Percentiles rank a stretch among this genome's conserved stretches.
Evolutionary conservation across 2,113 vertebrate species (phyloP).

Genomic region (Poicephalus meyeri): DNA sequence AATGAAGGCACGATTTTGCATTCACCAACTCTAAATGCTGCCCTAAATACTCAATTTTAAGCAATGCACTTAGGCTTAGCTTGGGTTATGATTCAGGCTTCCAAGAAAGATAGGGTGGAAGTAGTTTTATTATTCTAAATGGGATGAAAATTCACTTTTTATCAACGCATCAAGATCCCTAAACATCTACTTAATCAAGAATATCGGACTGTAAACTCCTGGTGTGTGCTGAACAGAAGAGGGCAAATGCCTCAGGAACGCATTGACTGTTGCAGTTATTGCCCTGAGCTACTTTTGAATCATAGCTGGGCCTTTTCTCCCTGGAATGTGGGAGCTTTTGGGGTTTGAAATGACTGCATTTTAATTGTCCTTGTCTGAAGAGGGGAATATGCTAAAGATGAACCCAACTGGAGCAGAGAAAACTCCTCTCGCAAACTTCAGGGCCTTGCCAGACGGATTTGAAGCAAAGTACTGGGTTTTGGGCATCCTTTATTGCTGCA

Average conservation of each 20-base stretch:
- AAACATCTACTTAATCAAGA: not conserved
- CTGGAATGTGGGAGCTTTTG: not conserved
- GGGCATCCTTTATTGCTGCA: not conserved
- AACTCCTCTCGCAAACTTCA: not conserved
- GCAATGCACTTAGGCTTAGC: not conserved
- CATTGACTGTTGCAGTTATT: not conserved
- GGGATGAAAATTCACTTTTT: constrained; percentile 28
- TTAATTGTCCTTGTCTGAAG: not conserved
- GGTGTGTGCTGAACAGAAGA: not conserved
- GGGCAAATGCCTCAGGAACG: not conserved
- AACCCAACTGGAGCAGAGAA: not conserved
- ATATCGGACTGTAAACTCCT: not conserved
- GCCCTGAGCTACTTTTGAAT: not conserved
- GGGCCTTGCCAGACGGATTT: not conserved
- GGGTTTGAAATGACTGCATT: not conserved
- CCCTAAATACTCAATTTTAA: not conserved
- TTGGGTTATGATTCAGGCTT: constrained; percentile 8
- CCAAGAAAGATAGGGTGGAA: not conserved
- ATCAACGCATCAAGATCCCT: not conserved
- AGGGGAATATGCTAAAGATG: not conserved
- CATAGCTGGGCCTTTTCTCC: not conserved
- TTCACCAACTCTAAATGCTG: not conserved
- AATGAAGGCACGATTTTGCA: not conserved
- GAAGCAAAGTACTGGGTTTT: not conserved
- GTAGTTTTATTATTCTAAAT: constrained; percentile 24